Conservation (phyloP, 2,888 invertebrate species). For the Drosophila fulvimacula region DNA sequence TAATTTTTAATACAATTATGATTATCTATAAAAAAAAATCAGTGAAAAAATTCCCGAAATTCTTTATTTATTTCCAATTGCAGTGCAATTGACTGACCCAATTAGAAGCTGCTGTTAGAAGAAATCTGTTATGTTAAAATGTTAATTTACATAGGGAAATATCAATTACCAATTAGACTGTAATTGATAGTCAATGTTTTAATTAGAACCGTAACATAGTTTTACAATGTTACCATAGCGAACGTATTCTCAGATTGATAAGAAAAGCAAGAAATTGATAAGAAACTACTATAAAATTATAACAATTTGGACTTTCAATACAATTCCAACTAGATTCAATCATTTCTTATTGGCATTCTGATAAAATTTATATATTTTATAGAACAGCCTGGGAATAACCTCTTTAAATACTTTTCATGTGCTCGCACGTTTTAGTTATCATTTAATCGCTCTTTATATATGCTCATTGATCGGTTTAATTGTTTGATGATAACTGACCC, state of each 20-base stretch:
- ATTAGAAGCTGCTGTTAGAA: neutral
- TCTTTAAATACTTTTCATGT: neutral
- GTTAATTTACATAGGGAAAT: no score
- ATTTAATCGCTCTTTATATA: conserved; percentile 1
- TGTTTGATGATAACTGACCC: conserved; percentile 50
- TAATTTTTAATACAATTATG: no score
- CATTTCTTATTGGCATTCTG: neutral
- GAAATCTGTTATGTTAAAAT: no score
- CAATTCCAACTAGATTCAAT: neutral
- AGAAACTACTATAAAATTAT: neutral
- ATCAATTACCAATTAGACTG: neutral
- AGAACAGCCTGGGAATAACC: neutral
- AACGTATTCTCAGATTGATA: neutral
- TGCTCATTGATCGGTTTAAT: conserved; percentile 45
- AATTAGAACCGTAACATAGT: neutral
- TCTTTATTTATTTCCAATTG: conserved; percentile 2
- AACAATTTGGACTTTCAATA: neutral
- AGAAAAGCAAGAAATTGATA: neutral
- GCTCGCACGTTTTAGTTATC: neutral
- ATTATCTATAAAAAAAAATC: neutral
- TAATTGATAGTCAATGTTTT: rapidly evolving
- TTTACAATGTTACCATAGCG: no score
- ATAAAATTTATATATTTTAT: neutral
- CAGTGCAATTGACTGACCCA: neutral
- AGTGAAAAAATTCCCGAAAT: neutral